These are phyloP conservation scores for Erethizon dorsatum DNA, from an alignment of 2,797 vertebrate genomes.

Conservation along the genomic window DNA sequence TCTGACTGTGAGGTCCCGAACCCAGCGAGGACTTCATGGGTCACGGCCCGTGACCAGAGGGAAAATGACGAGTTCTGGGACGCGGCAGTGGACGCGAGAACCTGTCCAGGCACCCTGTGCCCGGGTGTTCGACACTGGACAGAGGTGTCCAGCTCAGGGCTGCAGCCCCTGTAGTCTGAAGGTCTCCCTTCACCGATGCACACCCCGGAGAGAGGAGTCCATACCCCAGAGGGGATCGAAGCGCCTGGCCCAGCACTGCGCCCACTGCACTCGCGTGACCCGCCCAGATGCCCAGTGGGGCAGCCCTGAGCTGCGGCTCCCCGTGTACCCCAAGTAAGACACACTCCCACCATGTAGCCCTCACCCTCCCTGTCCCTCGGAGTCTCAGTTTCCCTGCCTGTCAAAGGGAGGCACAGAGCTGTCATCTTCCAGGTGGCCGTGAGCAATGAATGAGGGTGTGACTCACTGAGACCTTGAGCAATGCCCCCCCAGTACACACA, in stretches of 20 bases:
- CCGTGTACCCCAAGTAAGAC: not conserved
- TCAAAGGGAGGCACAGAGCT: not conserved
- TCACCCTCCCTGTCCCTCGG: not conserved
- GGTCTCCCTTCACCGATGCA: too few species aligned
- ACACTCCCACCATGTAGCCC: not conserved
- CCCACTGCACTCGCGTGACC: not conserved
- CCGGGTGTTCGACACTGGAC: not conserved
- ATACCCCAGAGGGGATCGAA: not conserved
- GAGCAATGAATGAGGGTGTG: not conserved
- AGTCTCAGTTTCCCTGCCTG: not conserved
- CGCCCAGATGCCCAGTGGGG: not conserved
- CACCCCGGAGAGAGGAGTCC: not conserved
- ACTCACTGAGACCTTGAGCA: not conserved
- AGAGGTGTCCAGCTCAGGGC: too few species aligned
- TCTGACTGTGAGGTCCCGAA: not conserved
- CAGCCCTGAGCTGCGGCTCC: not conserved
- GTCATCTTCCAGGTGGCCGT: not conserved
- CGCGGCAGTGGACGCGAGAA: too few species aligned
- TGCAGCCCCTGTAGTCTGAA: too few species aligned
- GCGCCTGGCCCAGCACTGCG: not conserved
- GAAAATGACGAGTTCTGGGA: too few species aligned
- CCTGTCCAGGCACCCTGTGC: not conserved
- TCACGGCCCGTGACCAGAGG: too few species aligned
- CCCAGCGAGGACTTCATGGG: not conserved
- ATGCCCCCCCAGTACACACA: too few species aligned